Conservation (phyloP, 2,113 vertebrate species). For the Mellivora capensis region DNA sequence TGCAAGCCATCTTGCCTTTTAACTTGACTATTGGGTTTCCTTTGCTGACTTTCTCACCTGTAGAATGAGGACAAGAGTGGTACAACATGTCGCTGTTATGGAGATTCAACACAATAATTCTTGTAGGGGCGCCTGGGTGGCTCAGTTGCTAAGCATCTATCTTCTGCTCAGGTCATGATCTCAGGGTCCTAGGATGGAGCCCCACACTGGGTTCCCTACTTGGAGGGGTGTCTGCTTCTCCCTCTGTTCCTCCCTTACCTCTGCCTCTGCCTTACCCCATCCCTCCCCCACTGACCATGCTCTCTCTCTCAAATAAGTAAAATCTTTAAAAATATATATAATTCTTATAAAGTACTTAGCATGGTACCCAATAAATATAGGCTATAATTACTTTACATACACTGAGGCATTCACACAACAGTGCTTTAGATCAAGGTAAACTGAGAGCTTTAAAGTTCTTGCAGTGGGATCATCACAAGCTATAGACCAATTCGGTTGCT, state of each 20-base stretch:
- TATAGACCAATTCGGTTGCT: neutral
- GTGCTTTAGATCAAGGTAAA: neutral
- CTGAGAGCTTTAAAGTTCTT: neutral
- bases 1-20: neutral
- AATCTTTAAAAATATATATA: no score
- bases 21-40: neutral
- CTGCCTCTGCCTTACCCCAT: no score
- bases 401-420: neutral
- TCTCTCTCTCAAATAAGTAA: no score
- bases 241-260: no score
- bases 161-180: no score
- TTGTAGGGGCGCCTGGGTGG: neutral
- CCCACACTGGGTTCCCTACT: no score
- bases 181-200: no score
- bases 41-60: neutral
- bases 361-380: neutral
- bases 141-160: no score
- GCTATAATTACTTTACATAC: neutral
- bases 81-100: neutral
- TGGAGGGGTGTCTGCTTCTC: no score
- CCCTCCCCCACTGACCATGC: no score
- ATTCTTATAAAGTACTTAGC: neutral
- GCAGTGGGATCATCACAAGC: neutral
- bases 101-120: neutral
- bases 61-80: neutral